phyloP scores from a whole-genome alignment of 2,888 invertebrate species.

The Microctonus aethiopoides region DNA sequence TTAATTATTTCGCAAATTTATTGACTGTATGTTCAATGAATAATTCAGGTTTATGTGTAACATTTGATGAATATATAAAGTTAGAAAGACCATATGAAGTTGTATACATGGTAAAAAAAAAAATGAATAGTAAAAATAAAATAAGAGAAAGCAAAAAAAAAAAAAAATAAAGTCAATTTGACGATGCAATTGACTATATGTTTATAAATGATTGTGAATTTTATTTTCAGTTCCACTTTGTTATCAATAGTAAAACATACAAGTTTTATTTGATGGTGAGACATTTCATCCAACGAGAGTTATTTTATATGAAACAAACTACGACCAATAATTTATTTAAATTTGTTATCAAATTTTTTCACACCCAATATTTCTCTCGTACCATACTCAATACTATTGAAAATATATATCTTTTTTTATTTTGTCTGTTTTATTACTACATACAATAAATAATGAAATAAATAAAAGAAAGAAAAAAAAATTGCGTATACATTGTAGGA shows the following conservation, averaged over 20 bases:
- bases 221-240: neutral
- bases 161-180: neutral
- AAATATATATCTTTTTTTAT: neutral
- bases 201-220: neutral
- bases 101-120: neutral
- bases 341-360: neutral
- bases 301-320: neutral
- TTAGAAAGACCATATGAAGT: neutral
- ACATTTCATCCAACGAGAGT: neutral
- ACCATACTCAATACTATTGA: no score
- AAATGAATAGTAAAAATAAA: neutral
- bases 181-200: neutral
- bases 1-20: neutral
- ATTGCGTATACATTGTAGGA: neutral
- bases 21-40: neutral
- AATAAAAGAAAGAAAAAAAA: neutral
- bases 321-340: neutral
- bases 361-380: no score
- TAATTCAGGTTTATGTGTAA: neutral
- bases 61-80: neutral
- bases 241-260: neutral
- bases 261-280: neutral
- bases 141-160: no score
- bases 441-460: neutral
- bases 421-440: no score